Conservation (phyloP, 2,113 vertebrate genomes). For the Pipra filicauda region DNA sequence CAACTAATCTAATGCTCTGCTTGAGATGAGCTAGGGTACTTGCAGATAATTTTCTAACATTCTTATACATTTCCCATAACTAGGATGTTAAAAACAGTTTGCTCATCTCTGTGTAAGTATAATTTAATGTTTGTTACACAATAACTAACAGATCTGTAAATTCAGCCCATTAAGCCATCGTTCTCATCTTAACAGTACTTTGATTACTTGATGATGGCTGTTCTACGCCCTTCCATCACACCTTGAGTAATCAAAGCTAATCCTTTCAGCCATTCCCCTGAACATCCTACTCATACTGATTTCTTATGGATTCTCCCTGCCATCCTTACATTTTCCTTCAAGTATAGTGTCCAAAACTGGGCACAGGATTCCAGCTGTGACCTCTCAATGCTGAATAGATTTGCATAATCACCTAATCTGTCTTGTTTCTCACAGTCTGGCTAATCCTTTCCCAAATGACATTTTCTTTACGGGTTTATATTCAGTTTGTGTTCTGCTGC, state of each 20-base stretch:
- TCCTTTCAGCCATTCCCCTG: background rate
- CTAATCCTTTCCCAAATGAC: background rate
- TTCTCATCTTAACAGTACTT: background rate
- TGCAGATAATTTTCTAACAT: background rate
- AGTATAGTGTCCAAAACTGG: background rate
- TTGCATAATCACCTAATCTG: background rate
- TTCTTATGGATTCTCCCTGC: background rate
- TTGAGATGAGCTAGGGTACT: background rate
- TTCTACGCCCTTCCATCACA: background rate
- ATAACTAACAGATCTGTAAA: background rate
- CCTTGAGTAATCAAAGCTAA: background rate
- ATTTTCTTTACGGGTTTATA: conserved; percentile 4
- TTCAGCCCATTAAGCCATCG: background rate
- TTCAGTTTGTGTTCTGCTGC: background rate
- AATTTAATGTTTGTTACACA: background rate
- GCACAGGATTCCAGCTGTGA: background rate
- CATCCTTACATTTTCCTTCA: background rate
- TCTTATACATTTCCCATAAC: background rate
- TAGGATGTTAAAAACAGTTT: background rate
- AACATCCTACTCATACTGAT: background rate
- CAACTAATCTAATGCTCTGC: background rate
- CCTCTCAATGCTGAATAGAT: background rate
- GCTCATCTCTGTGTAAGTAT: background rate
- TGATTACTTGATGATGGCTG: background rate
- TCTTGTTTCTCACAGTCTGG: background rate